Conservation (phyloP, 2,888 invertebrate genomes). For the Choristoneura rosaceana region DNA sequence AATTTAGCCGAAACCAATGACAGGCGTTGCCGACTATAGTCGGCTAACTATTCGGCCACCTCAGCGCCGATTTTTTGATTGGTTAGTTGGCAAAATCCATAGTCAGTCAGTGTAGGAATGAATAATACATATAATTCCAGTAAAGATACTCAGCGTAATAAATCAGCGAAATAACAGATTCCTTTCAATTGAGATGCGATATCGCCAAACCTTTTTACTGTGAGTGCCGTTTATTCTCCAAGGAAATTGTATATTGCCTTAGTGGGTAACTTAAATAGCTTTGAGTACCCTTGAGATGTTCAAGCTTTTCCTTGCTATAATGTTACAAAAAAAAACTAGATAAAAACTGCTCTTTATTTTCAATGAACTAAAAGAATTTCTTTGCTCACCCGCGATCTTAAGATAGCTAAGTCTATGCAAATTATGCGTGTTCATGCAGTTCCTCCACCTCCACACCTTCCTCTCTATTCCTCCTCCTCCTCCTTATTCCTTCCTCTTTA, state of each 20-base stretch:
- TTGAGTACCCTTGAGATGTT: background rate
- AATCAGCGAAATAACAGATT: slow-evolving; percentile 27
- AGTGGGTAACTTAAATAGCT: background rate
- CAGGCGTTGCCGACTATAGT: no score
- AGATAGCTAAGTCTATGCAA: no score
- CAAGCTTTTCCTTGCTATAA: background rate
- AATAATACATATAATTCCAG: slow-evolving; percentile 15
- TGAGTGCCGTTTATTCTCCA: slow-evolving; percentile 10
- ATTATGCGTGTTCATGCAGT: no score
- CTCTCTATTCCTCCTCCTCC: no score
- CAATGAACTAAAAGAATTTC: no score
- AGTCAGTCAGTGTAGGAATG: background rate
- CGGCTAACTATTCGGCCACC: no score
- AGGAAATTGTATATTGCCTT: slow-evolving; percentile 1
- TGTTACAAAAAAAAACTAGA: background rate
- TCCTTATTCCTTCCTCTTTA: no score
- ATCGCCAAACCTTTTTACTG: slow-evolving; percentile 12
- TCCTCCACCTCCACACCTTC: no score
- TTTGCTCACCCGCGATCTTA: no score
- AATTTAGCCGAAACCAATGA: no score
- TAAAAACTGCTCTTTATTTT: background rate
- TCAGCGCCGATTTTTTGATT: no score
- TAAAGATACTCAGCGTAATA: slow-evolving; percentile 18
- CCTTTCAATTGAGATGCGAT: slow-evolving; percentile 16
- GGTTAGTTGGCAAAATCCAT: no score